Percentiles rank a stretch among this genome's conserved stretches.
phyloP scores from a whole-genome alignment of 2,888 invertebrate species.

The Nyleta sp. region DNA sequence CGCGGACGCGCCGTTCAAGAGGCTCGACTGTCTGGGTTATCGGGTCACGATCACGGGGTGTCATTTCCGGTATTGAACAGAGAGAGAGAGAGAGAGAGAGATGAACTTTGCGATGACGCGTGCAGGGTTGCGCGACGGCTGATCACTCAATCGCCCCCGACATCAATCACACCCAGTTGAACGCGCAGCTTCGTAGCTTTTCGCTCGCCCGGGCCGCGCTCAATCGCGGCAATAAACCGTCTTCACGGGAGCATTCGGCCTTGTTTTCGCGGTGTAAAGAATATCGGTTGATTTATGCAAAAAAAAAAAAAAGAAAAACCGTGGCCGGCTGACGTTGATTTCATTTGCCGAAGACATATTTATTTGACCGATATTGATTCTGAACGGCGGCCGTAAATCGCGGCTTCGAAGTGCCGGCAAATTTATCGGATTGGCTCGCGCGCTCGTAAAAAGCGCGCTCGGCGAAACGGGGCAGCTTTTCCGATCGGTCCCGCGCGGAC shows the following conservation, averaged over 20 bases:
- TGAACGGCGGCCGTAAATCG: constrained; percentile 29
- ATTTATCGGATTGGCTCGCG: constrained; percentile 3
- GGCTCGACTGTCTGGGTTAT: constrained; percentile 49
- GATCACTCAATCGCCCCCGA: constrained; percentile 77
- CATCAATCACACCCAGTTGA: constrained; percentile 77
- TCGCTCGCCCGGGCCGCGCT: too few relatives aligned
- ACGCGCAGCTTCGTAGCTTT: constrained; percentile 65
- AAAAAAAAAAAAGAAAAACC: too few relatives aligned
- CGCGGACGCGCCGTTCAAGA: not conserved
- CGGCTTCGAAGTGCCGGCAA: constrained; percentile 12
- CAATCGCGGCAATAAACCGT: too few relatives aligned
- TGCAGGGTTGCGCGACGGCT: constrained; percentile 69
- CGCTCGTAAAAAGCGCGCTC: constrained; percentile 8
- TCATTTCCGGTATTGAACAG: constrained; percentile 53
- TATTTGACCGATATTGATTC: constrained; percentile 49
- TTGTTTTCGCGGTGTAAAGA: too few relatives aligned
- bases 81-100: constrained; percentile 50
- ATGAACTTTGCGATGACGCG: constrained; percentile 56
- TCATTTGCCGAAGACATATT: constrained; percentile 17
- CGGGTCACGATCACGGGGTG: constrained; percentile 61
- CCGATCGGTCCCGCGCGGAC: too few relatives aligned
- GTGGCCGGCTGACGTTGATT: too few relatives aligned
- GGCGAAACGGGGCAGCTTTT: too few relatives aligned
- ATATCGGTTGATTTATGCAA: too few relatives aligned
- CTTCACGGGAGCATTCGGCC: too few relatives aligned